Conservation (phyloP, 2,113 vertebrate genomes). For the Rhagologus leucostigma region DNA sequence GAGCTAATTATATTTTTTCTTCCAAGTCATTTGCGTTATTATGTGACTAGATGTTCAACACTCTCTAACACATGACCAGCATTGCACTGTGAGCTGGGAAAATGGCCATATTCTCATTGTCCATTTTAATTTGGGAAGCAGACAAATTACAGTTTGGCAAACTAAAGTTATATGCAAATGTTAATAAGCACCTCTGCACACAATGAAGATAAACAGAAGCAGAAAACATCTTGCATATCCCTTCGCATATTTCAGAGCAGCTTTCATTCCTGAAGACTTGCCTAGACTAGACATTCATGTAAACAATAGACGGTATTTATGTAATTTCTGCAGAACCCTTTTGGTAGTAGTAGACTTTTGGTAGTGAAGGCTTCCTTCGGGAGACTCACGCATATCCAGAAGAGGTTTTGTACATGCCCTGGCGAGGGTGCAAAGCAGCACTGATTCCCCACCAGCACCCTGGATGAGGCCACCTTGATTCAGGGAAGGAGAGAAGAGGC, state of each 20-base stretch:
- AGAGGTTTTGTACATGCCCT: neutral
- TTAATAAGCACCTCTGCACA: neutral
- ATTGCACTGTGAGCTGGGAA: neutral
- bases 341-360: neutral
- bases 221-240: neutral
- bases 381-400: neutral
- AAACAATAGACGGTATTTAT: neutral
- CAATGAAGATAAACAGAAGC: neutral
- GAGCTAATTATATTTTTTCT: conserved; percentile 16
- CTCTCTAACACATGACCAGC: neutral
- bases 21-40: conserved; percentile 1
- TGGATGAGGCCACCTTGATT: neutral
- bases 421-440: neutral
- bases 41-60: neutral
- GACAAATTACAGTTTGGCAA: neutral
- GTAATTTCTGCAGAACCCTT: neutral
- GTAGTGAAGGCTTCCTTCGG: neutral
- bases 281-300: neutral
- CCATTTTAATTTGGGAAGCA: neutral
- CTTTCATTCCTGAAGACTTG: neutral
- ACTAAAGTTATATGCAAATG: neutral
- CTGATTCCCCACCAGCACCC: neutral
- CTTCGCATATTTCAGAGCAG: neutral
- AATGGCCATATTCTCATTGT: neutral
- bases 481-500: neutral